These are phyloP conservation scores for Teleogryllus occipitalis DNA, from an alignment of 1,140 invertebrate species.

Conservation along the genomic window DNA sequence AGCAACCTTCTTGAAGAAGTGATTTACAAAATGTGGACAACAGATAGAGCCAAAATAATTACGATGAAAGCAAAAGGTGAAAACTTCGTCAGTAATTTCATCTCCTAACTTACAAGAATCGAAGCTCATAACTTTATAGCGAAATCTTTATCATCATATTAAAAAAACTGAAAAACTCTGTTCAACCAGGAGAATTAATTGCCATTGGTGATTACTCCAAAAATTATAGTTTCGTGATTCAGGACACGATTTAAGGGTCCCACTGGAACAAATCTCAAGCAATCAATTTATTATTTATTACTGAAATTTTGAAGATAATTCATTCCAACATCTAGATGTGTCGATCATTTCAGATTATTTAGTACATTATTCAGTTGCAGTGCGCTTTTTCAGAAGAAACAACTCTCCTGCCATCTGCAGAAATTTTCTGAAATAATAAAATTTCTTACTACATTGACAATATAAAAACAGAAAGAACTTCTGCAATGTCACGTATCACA, in stretches of 20 bases:
- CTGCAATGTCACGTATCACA: too few species aligned
- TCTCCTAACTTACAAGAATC: neutral
- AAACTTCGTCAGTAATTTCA: neutral
- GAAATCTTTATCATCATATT: neutral
- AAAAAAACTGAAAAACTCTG: neutral
- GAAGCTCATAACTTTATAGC: neutral
- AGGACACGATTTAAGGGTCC: neutral
- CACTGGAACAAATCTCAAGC: neutral
- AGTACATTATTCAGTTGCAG: too few species aligned
- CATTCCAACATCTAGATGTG: too few species aligned
- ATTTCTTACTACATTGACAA: too few species aligned
- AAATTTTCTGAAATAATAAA: too few species aligned
- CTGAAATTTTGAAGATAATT: too few species aligned
- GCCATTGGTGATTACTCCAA: neutral
- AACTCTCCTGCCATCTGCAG: too few species aligned
- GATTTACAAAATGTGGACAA: neutral
- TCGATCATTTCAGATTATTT: too few species aligned
- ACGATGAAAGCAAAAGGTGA: neutral
- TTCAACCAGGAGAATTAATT: neutral
- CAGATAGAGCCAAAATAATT: neutral
- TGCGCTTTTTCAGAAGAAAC: too few species aligned
- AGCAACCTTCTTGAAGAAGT: neutral
- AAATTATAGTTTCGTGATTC: neutral
- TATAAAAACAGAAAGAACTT: too few species aligned
- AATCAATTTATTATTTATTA: neutral